Base-by-base conservation (phyloP, 2,888 invertebrate genomes). In the Volucella inflata region DNA sequence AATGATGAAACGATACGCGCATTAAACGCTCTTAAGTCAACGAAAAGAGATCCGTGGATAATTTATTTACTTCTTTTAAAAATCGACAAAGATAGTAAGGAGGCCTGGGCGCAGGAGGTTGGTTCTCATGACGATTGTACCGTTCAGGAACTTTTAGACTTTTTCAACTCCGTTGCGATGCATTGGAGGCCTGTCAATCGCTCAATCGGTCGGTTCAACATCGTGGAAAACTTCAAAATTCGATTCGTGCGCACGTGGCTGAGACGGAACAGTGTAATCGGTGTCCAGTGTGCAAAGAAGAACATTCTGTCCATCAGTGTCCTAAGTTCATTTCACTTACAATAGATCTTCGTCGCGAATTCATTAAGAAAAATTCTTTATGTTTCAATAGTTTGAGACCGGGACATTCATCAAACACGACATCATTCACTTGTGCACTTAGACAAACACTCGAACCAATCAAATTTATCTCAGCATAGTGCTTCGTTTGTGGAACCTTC, bases 11-110 rank as follows among this genome's bases (percentile, higher is more conserved):
- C 16, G 11, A 30, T 46, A 16, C 9, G 71, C 8, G 50, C 50
- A n/a, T 30, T n/a, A n/a, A n/a, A n/a, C n/a, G n/a, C n/a, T n/a
- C n/a, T n/a, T n/a, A n/a, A n/a, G n/a, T n/a, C n/a, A n/a, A n/a
- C n/a, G n/a, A n/a, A n/a, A n/a, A n/a, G n/a, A n/a, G n/a, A n/a
- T n/a, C n/a, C n/a, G n/a, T n/a, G n/a, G n/a, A n/a, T n/a, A n/a
- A n/a, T n/a, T n/a, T n/a, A 53, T 36, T 16, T 59, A 59, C 2
- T 60, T 60, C 21, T 60, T 42, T 11, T 72, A 50, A 71, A 70
- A 21, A 17, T 70, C 10, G 48, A 70, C 17, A 21, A 40, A 9
- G 55, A 55, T 14, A 55, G 42, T 21, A 55, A 36, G 1, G 11
- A 46, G 38, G 16, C 55, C 2, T 55, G 55, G 57, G 59, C 46